Percentiles rank a stretch among this genome's conserved stretches.
These are phyloP conservation scores for Nesoenas mayeri DNA, from an alignment of 2,113 vertebrate species.

Conservation along the genomic window DNA sequence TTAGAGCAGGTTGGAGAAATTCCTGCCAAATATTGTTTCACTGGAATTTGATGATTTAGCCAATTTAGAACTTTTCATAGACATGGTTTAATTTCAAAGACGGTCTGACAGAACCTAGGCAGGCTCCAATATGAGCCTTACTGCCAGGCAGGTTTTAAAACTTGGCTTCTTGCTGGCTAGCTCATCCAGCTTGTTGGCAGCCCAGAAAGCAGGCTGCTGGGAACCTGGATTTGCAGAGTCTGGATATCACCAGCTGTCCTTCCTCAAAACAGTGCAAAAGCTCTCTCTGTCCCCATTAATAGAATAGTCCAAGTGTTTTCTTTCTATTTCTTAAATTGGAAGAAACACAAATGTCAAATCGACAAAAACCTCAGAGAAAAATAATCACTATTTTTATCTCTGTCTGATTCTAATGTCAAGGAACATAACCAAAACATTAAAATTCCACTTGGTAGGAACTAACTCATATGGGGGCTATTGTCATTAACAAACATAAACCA, in stretches of 20 bases:
- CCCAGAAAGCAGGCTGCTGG: neutral
- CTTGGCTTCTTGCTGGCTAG: neutral
- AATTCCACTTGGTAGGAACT: neutral
- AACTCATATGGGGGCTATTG: accelerated
- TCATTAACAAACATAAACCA: neutral
- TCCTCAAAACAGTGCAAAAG: neutral
- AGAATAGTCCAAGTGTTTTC: neutral
- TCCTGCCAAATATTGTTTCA: neutral
- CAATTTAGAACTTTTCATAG: neutral
- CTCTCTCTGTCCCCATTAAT: neutral
- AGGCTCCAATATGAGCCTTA: neutral
- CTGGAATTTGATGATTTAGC: neutral
- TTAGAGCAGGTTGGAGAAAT: neutral
- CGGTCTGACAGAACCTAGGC: neutral
- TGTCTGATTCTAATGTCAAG: neutral
- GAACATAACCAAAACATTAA: neutral
- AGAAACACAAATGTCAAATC: neutral
- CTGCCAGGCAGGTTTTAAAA: neutral
- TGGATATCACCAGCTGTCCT: neutral
- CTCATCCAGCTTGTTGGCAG: neutral
- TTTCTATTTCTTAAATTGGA: neutral
- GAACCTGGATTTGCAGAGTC: neutral
- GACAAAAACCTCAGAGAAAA: neutral
- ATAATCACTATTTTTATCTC: neutral
- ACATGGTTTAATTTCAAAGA: slow-evolving; percentile 3